phyloP scores from a whole-genome alignment of 2,113 vertebrate species.

The Agapornis roseicollis region DNA sequence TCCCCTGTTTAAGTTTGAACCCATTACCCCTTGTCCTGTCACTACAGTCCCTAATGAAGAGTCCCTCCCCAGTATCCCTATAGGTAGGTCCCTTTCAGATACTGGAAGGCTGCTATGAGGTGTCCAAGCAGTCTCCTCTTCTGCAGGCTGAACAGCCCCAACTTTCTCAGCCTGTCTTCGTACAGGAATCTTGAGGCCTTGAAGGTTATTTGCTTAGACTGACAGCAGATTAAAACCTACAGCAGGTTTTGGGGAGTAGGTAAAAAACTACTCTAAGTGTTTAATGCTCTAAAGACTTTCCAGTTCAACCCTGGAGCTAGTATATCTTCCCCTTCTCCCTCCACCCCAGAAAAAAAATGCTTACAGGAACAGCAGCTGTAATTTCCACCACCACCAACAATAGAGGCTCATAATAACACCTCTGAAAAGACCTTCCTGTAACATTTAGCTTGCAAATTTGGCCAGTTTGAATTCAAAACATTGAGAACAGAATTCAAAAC shows the following conservation, averaged over 20 bases:
- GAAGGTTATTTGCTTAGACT: not conserved
- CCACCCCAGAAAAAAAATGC: not conserved
- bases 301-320: not conserved
- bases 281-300: not conserved
- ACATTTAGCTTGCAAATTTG: not conserved
- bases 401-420: not conserved
- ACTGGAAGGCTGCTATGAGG: too few relatives aligned
- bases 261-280: not conserved
- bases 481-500: not conserved
- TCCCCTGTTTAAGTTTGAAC: too few relatives aligned
- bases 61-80: too few relatives aligned
- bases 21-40: too few relatives aligned
- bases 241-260: not conserved
- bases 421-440: not conserved
- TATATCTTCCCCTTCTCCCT: not conserved
- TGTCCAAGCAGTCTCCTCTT: too few relatives aligned
- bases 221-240: not conserved
- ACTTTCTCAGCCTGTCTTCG: too few relatives aligned
- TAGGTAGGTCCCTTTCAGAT: too few relatives aligned
- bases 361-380: not conserved
- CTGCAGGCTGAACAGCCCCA: too few relatives aligned
- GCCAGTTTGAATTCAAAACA: not conserved
- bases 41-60: too few relatives aligned
- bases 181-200: not conserved
- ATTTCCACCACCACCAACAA: not conserved